Conservation (phyloP, 1,140 invertebrate genomes). For the Lerema accius region DNA sequence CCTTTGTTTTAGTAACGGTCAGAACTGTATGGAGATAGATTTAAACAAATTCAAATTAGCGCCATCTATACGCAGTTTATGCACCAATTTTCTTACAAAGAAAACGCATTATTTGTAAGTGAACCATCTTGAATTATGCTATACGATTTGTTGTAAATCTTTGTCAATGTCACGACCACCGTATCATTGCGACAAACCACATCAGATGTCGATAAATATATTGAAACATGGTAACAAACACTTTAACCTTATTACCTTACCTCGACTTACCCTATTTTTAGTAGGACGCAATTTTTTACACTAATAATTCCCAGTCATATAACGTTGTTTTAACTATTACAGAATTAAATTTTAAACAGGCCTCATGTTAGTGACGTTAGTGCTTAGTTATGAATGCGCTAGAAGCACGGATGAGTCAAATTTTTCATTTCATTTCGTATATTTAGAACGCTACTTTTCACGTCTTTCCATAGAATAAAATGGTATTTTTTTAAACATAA, state of each 20-base stretch:
- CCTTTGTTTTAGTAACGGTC: too few species aligned
- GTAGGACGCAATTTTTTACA: slow-evolving; percentile 21
- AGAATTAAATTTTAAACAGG: too few species aligned
- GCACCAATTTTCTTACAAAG: too few species aligned
- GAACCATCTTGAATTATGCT: too few species aligned
- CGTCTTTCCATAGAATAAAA: too few species aligned
- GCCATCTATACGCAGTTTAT: too few species aligned
- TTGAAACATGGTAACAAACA: slow-evolving; percentile 1
- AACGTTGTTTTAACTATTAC: not conserved
- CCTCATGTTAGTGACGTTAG: not conserved
- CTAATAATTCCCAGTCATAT: not conserved
- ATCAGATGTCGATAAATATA: not conserved
- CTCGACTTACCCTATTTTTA: slow-evolving; percentile 14
- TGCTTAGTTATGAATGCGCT: not conserved
- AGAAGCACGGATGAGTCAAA: not conserved
- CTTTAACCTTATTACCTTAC: slow-evolving; percentile 3
- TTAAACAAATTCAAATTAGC: too few species aligned
- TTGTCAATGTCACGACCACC: not conserved
- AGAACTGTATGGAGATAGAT: too few species aligned
- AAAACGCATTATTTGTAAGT: too few species aligned
- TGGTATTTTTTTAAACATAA: too few species aligned
- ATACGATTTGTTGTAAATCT: not conserved
- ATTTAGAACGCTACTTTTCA: too few species aligned
- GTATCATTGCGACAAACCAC: not conserved
- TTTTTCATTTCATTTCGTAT: too few species aligned